Conservation (phyloP, 2,888 invertebrate genomes). For the Stenurella melanura region DNA sequence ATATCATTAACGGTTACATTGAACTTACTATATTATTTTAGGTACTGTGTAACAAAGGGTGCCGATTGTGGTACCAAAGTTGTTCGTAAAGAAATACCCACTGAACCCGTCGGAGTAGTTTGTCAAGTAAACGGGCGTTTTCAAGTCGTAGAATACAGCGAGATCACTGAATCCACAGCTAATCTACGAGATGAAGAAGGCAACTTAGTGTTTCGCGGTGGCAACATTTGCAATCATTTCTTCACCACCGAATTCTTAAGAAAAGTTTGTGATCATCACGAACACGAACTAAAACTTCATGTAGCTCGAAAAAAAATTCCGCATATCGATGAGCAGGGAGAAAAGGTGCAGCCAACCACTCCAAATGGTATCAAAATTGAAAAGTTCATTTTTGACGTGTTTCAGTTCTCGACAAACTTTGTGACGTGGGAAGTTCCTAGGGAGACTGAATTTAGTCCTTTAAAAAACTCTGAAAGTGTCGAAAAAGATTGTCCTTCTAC, state of each 20-base stretch:
- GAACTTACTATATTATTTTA: slow-evolving; percentile 24
- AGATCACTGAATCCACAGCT: slow-evolving; percentile 91
- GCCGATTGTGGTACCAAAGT: slow-evolving; percentile 98
- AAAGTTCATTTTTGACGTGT: slow-evolving; percentile 99
- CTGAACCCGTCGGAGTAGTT: slow-evolving; percentile 96
- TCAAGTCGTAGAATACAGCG: slow-evolving; percentile 97
- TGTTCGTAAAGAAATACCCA: slow-evolving; percentile 92
- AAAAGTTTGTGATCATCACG: slow-evolving; percentile 81
- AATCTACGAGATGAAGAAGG: slow-evolving; percentile 87
- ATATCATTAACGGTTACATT: not conserved
- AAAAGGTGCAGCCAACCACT: slow-evolving; percentile 82
- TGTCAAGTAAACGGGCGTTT: slow-evolving; percentile 93
- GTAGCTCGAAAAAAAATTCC: slow-evolving; percentile 98
- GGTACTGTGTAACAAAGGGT: slow-evolving; percentile 88
- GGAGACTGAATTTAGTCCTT: slow-evolving; percentile 95
- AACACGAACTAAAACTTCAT: slow-evolving; percentile 88
- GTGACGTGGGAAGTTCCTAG: slow-evolving; percentile 95
- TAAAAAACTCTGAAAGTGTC: slow-evolving; percentile 93
- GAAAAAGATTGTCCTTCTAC: slow-evolving; percentile 94
- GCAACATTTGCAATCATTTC: slow-evolving; percentile 99
- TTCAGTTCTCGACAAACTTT: slow-evolving; percentile 92
- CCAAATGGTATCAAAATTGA: slow-evolving; percentile 99
- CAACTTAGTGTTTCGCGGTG: slow-evolving; percentile 91
- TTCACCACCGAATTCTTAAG: slow-evolving; percentile 91
- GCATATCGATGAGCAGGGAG: slow-evolving; percentile 83